A percentile compares a stretch with the other conserved stretches of the same genome.
Evolutionary conservation across 1,140 invertebrate species (phyloP).

Genomic region (Rhagoletis zephyria): DNA sequence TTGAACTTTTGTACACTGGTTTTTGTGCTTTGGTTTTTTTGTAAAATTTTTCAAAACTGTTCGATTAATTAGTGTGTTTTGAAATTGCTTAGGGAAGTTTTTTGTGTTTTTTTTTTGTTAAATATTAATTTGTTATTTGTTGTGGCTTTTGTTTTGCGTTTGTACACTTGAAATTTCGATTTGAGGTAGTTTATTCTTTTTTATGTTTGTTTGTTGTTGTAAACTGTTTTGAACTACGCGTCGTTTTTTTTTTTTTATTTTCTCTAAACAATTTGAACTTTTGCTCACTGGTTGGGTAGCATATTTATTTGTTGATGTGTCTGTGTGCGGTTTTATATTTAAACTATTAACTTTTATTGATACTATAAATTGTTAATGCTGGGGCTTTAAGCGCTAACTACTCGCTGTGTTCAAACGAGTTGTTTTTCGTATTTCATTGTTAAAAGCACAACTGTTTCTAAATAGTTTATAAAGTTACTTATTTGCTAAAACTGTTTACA

Average conservation of each 20-base stretch:
- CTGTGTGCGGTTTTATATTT: not conserved
- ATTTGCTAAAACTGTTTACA: slow-evolving; percentile 14
- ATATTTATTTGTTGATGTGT: not conserved
- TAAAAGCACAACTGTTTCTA: not conserved
- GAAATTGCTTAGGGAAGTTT: slow-evolving; percentile 12
- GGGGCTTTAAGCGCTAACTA: not conserved
- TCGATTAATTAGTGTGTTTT: not conserved
- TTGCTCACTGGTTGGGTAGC: slow-evolving; percentile 47
- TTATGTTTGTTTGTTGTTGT: slow-evolving; percentile 10
- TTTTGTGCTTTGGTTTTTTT: slow-evolving; percentile 2
- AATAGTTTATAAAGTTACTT: not conserved
- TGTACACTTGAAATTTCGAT: slow-evolving; percentile 54
- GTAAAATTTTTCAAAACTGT: slow-evolving; percentile 13
- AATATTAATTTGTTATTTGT: not conserved
- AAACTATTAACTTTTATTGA: slow-evolving; percentile 13
- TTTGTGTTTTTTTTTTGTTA: slow-evolving; percentile 25
- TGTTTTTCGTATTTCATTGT: not conserved
- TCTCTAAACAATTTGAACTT: slow-evolving; percentile 49
- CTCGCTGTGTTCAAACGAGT: not conserved
- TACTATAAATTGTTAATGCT: too few species aligned
- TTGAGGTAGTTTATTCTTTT: slow-evolving; percentile 55
- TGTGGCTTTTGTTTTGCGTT: slow-evolving; percentile 22
- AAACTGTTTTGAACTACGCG: slow-evolving; percentile 47
- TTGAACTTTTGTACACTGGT: not conserved
- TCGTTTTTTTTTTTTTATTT: not conserved